Conservation (phyloP, 1,140 invertebrate genomes). For the Stegodyphus dumicola region DNA sequence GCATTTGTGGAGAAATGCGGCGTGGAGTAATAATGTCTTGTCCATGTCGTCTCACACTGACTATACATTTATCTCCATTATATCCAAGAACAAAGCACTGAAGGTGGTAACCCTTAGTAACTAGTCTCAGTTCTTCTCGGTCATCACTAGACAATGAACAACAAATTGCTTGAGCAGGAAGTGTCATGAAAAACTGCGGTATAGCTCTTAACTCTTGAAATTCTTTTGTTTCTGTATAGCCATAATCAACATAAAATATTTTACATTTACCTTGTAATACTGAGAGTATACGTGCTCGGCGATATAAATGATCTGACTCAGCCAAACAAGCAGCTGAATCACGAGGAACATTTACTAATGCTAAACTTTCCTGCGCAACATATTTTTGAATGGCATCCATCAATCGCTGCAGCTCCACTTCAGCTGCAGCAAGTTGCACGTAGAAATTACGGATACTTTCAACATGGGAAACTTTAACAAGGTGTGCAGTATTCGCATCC, state of each 20-base stretch:
- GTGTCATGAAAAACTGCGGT: conserved; percentile 74
- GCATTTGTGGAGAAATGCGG: background rate
- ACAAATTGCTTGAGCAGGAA: conserved; percentile 79
- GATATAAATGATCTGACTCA: background rate
- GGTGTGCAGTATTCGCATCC: conserved; percentile 26
- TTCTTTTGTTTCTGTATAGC: conserved; percentile 75
- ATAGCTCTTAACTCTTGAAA: conserved; percentile 66
- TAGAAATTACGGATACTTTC: conserved; percentile 31
- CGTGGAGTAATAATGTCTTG: background rate
- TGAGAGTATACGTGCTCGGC: conserved; percentile 1
- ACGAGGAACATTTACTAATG: background rate
- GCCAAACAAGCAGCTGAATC: conserved; percentile 20
- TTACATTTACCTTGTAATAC: conserved; percentile 62
- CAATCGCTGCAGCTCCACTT: conserved; percentile 34
- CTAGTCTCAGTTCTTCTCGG: conserved; percentile 44
- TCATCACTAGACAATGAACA: conserved; percentile 74
- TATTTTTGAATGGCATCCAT: conserved; percentile 37
- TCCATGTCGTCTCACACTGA: conserved; percentile 2
- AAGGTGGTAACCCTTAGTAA: background rate
- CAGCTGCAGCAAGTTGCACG: conserved; percentile 26
- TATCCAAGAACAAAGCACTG: conserved; percentile 19
- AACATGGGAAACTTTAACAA: conserved; percentile 24
- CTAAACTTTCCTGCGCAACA: conserved; percentile 4
- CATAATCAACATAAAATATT: conserved; percentile 81
- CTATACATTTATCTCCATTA: conserved; percentile 10